phyloP scores from a whole-genome alignment of 2,797 vertebrate genomes.

The Ciconia nigra region DNA sequence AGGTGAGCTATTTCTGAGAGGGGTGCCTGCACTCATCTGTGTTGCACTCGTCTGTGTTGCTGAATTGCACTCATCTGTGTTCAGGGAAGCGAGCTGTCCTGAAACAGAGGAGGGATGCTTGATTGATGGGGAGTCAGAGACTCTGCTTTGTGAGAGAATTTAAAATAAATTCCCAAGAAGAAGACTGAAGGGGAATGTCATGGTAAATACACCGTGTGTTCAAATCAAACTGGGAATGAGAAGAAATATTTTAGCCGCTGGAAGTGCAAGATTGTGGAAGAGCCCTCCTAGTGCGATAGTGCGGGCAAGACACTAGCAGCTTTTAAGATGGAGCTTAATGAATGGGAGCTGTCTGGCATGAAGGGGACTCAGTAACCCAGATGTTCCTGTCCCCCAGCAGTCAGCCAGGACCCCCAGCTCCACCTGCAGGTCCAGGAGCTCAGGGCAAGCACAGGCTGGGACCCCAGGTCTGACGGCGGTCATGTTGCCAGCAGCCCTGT shows the following conservation, averaged over 20 bases:
- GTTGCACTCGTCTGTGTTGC: neutral
- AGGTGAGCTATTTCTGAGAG: neutral
- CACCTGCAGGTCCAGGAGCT: neutral
- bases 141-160: neutral
- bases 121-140: neutral
- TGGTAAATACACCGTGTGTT: neutral
- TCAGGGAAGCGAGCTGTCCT: neutral
- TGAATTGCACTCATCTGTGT: neutral
- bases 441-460: neutral
- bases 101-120: neutral
- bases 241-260: neutral
- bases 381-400: neutral
- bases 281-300: neutral
- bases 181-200: neutral
- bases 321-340: neutral
- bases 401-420: neutral
- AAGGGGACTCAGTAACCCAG: neutral
- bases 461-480: rapidly evolving
- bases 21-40: neutral
- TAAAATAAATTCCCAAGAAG: neutral
- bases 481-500: neutral
- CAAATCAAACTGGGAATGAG: neutral
- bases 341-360: neutral
- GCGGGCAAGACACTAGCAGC: neutral
- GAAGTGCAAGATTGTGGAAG: neutral